phyloP scores from a whole-genome alignment of 2,113 vertebrate genomes.

The Dendropsophus ebraccatus region DNA sequence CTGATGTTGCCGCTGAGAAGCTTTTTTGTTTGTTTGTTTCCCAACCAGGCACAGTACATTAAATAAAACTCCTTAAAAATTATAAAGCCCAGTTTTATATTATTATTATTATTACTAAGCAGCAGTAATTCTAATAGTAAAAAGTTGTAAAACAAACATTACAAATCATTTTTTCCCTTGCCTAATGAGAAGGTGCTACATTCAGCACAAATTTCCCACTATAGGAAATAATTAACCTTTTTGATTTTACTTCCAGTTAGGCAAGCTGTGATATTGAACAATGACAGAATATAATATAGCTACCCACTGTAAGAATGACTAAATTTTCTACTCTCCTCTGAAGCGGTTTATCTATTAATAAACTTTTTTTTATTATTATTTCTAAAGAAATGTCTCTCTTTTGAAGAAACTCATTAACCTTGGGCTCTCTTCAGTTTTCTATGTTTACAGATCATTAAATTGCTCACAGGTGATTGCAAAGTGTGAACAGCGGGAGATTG shows the following conservation, averaged over 20 bases:
- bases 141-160: no score
- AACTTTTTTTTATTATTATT: background rate
- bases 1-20: no score
- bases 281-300: background rate
- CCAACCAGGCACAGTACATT: no score
- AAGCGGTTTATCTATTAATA: background rate
- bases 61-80: no score
- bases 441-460: constrained; percentile 37
- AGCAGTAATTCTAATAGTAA: no score
- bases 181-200: no score
- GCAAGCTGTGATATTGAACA: background rate
- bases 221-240: background rate
- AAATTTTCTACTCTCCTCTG: background rate
- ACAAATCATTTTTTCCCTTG: no score
- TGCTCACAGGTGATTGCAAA: constrained; percentile 47
- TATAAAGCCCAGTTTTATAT: no score
- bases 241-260: background rate
- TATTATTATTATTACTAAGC: no score
- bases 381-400: constrained; percentile 11
- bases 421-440: constrained; percentile 10
- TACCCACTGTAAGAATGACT: background rate
- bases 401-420: constrained; percentile 27
- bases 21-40: no score
- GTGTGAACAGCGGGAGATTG: constrained; percentile 31
- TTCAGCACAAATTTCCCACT: no score